Evolutionary conservation across 2,888 invertebrate species (phyloP), one percentile per base, ranked within the genome.

Genomic region (Leucozona laternaria): DNA sequence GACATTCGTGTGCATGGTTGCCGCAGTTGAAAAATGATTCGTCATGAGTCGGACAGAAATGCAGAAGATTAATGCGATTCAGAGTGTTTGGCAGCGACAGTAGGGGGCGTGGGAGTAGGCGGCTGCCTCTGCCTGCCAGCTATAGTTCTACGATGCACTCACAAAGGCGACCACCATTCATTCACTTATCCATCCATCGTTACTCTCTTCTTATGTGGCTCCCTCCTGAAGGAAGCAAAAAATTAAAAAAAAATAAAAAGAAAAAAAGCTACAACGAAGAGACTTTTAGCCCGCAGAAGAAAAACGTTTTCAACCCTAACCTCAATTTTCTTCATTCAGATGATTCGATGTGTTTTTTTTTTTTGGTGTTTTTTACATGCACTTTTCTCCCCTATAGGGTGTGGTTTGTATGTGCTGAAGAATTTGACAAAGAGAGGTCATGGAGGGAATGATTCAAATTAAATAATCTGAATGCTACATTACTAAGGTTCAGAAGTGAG

Each of bases 181-280:
- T 86, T 82, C 85, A 85, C 81, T 85, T 85, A 85, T 85, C 85
- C 85, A 85, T 81, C 81, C 72, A 86, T 86, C 86, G 86, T 86
- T 71, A 73, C 71, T 78, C 71, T 78, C 73, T 75, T 73, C 70
- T 73, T 31, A 25, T 53, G 22, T 40, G 55, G 48, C 62, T 50
- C 2, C 11, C 48, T 48, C n/a, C 28, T 37, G 43, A 25, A 57
- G 28, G 53, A 58, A 60, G 31, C 31, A 57, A 57, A 17, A 57
- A 55, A 53, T 22, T 15, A 60, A 13, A 20, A 57, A 25, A 55
- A 13, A 20, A 57, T 20, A 55, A 17, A 45, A 22, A 43, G 50
- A 64, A 17, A 40, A 10, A 34, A 17, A 22, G 37, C 34, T 78
- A 55, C 62, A 55, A 50, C 70, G 55, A 81, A 70, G 71, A 77